These are phyloP conservation scores for Saccostrea glomerata DNA, from an alignment of 1,140 invertebrate species.

Conservation along the genomic window DNA sequence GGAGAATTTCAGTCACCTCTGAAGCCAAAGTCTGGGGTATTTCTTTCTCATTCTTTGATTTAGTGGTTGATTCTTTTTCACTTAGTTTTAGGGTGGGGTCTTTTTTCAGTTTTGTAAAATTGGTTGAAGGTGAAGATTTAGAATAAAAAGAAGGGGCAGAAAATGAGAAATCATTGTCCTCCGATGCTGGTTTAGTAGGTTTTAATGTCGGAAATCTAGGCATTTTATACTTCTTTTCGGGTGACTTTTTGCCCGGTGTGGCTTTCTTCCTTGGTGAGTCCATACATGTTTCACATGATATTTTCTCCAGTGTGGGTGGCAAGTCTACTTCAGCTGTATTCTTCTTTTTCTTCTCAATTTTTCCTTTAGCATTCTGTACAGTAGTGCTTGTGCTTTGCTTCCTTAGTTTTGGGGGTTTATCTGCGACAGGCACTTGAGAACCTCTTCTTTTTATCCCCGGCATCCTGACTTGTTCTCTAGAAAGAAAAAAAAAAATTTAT, in stretches of 20 bases:
- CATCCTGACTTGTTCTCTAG: neutral
- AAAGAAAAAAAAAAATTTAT: neutral
- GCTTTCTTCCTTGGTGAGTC: slow-evolving; percentile 21
- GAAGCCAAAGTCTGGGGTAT: neutral
- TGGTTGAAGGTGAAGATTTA: slow-evolving; percentile 14
- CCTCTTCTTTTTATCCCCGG: neutral
- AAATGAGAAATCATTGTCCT: slow-evolving; percentile 1
- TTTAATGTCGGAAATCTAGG: slow-evolving; percentile 41
- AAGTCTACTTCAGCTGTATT: neutral
- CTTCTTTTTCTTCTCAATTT: neutral
- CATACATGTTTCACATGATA: neutral
- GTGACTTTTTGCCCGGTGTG: neutral
- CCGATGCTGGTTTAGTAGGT: neutral
- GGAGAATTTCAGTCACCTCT: slow-evolving; percentile 23
- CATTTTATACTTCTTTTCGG: slow-evolving; percentile 17
- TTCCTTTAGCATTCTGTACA: neutral
- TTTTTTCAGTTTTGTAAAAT: slow-evolving; percentile 31
- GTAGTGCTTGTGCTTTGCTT: slow-evolving; percentile 16
- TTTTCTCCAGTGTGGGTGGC: slow-evolving; percentile 8
- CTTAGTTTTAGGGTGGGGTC: neutral
- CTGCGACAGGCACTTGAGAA: neutral
- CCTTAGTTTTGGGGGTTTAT: slow-evolving; percentile 27
- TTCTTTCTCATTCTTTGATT: neutral
- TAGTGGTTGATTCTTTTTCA: neutral
- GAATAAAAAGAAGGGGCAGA: slow-evolving; percentile 26